A percentile compares a stretch with the other conserved stretches of the same genome.
Conservation (phyloP, 2,113 vertebrate species). For the Synchiropus splendidus region DNA sequence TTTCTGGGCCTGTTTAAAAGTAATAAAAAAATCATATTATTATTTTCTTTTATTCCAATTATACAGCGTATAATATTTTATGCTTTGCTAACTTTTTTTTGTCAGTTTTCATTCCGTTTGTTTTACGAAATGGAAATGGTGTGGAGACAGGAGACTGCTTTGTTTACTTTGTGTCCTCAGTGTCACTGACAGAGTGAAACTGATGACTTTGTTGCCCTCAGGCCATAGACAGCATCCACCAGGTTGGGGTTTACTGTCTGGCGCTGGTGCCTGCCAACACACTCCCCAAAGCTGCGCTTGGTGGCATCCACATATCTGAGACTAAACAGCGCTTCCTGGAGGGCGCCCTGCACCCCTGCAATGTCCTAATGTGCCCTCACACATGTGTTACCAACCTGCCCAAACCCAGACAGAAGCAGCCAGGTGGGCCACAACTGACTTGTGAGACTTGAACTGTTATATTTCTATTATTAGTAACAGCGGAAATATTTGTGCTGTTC, state of each 20-base stretch:
- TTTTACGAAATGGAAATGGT: no score
- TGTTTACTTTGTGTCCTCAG: no score
- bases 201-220: conserved; percentile 26
- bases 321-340: conserved; percentile 93
- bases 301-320: conserved; percentile 92
- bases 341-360: conserved; percentile 87
- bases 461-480: neutral
- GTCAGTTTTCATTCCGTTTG: no score
- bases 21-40: no score
- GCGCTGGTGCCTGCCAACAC: conserved; percentile 96
- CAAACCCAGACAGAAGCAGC: conserved; percentile 90
- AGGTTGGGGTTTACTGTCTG: conserved; percentile 91
- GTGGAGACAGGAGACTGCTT: no score
- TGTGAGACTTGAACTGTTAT: neutral
- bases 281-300: conserved; percentile 87
- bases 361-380: conserved; percentile 92
- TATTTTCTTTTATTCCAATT: no score
- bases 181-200: no score
- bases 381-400: conserved; percentile 94
- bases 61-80: no score
- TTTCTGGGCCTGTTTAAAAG: no score
- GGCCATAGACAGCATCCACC: conserved; percentile 97
- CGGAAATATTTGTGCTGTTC: conserved; percentile 25
- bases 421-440: conserved; percentile 60
- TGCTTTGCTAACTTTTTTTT: no score